These are phyloP conservation scores for Adelphocoris suturalis DNA, from an alignment of 2,888 invertebrate species.

Conservation along the genomic window DNA sequence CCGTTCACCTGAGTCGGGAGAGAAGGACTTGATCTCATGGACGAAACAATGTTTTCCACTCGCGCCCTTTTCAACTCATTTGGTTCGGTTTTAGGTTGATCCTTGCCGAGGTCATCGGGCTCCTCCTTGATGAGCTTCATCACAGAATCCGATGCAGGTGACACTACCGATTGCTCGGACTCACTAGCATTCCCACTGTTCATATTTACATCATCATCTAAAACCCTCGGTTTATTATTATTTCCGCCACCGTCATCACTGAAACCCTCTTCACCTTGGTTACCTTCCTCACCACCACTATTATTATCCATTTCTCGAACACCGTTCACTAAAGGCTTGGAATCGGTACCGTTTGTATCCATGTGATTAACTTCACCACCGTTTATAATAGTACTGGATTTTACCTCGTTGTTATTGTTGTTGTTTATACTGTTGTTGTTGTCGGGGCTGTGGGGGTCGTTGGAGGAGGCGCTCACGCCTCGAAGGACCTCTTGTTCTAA, in stretches of 20 bases:
- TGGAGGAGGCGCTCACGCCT: conserved; percentile 76
- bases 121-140: conserved; percentile 75
- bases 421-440: conserved; percentile 81
- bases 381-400: conserved; percentile 75
- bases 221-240: conserved; percentile 28
- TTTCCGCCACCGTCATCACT: conserved; percentile 81
- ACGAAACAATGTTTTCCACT: conserved; percentile 96
- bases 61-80: conserved; percentile 92
- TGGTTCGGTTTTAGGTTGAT: conserved; percentile 76
- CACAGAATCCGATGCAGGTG: conserved; percentile 74
- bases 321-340: conserved; percentile 74
- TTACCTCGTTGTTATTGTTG: conserved; percentile 78
- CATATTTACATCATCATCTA: conserved; percentile 70
- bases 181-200: conserved; percentile 74
- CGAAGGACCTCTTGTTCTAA: conserved; percentile 84
- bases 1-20: conserved; percentile 88
- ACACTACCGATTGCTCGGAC: conserved; percentile 74
- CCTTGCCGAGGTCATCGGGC: conserved; percentile 74
- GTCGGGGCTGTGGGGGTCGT: conserved; percentile 80
- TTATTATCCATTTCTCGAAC: conserved; percentile 78
- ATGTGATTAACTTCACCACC: conserved; percentile 75
- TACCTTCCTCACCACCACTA: conserved; percentile 78
- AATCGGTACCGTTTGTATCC: conserved; percentile 74
- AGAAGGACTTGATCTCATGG: conserved; percentile 93
- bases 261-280: conserved; percentile 80